Percentiles rank a stretch among this genome's conserved stretches.
These are phyloP conservation scores for Lepas anatifera DNA, from an alignment of 2,888 invertebrate genomes.

Conservation along the genomic window DNA sequence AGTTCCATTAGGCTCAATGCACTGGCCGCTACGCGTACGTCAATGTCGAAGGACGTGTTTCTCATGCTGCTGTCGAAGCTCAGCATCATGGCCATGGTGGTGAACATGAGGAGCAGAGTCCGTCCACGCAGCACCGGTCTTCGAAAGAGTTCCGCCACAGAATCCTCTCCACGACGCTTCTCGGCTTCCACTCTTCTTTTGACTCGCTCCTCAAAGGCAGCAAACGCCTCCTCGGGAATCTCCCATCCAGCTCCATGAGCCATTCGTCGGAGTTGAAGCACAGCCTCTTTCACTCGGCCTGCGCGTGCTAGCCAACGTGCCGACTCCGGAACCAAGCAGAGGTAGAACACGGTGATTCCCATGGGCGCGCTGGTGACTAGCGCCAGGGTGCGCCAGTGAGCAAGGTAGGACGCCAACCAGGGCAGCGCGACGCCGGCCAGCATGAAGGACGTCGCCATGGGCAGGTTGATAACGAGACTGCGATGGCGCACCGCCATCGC, in stretches of 20 bases:
- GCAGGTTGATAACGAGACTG: neutral
- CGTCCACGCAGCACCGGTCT: neutral
- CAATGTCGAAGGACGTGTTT: slow-evolving; percentile 53
- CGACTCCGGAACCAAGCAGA: slow-evolving; percentile 30
- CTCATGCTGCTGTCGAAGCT: slow-evolving; percentile 41
- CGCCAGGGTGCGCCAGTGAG: slow-evolving; percentile 67
- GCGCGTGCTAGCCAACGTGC: slow-evolving; percentile 76
- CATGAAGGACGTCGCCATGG: slow-evolving; percentile 77
- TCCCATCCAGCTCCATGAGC: slow-evolving; percentile 63
- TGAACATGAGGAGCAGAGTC: neutral
- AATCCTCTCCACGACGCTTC: neutral
- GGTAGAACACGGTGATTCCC: slow-evolving; percentile 27
- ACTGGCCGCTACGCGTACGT: slow-evolving; percentile 19
- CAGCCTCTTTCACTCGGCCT: slow-evolving; percentile 65
- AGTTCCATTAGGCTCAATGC: slow-evolving; percentile 19
- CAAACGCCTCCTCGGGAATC: slow-evolving; percentile 58
- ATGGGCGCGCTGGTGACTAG: slow-evolving; percentile 67
- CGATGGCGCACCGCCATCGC: slow-evolving; percentile 26
- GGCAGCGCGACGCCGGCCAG: slow-evolving; percentile 67
- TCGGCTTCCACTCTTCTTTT: neutral
- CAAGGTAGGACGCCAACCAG: slow-evolving; percentile 71
- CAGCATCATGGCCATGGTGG: neutral
- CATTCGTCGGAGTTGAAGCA: slow-evolving; percentile 62
- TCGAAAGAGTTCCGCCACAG: neutral
- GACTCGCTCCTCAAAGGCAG: slow-evolving; percentile 52